Conservation (phyloP, 2,113 vertebrate species). For the Chauna torquata region DNA sequence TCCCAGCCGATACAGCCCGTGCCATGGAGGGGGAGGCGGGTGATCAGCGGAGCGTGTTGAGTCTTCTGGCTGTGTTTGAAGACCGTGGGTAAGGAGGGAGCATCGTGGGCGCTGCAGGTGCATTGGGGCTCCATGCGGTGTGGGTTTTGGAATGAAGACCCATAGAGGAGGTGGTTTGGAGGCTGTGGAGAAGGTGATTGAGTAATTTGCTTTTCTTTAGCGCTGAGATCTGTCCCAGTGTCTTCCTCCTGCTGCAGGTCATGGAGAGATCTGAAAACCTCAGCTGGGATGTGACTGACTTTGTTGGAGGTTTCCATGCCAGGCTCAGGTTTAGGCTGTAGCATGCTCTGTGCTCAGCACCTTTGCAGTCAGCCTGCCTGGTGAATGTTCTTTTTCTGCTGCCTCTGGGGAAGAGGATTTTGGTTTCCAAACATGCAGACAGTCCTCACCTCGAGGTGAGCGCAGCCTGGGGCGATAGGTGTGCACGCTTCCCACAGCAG, state of each 20-base stretch:
- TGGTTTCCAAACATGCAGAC: not conserved
- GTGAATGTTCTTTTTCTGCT: not conserved
- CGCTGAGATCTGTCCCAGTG: fast-evolving
- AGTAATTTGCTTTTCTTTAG: not conserved
- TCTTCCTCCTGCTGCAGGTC: not conserved
- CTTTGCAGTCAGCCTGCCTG: not conserved
- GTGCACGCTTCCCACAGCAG: not conserved
- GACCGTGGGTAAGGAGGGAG: slow-evolving; percentile 58
- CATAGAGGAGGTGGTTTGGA: not conserved
- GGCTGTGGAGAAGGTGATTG: not conserved
- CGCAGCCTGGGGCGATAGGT: not conserved
- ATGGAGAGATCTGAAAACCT: not conserved
- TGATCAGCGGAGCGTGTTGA: not conserved
- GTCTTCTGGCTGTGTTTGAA: slow-evolving; percentile 63
- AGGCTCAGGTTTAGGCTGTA: not conserved
- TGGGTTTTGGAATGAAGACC: not conserved
- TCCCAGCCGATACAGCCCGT: not conserved
- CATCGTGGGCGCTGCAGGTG: not conserved
- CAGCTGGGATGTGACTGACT: not conserved
- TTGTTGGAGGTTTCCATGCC: not conserved
- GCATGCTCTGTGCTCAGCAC: not conserved
- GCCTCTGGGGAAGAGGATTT: not conserved
- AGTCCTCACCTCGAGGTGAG: too few relatives aligned
- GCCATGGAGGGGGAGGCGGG: slow-evolving; percentile 34
- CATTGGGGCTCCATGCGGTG: fast-evolving